phyloP scores from a whole-genome alignment of 2,888 invertebrate genomes.

The Caenorhabditis becei region DNA sequence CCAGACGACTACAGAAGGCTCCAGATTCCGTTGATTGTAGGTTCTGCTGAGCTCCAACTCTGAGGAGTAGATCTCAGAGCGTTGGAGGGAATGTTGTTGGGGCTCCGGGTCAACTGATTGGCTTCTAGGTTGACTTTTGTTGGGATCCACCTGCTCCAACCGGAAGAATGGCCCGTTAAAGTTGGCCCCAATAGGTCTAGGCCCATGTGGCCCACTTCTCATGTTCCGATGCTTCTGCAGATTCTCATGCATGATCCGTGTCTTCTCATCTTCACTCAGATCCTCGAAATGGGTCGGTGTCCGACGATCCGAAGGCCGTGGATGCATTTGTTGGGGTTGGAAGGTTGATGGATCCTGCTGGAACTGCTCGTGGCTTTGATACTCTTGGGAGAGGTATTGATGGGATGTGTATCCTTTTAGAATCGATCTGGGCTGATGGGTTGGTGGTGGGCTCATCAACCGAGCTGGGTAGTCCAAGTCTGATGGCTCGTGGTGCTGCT shows the following conservation, averaged over 20 bases:
- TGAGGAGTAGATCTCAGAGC: constrained; percentile 66
- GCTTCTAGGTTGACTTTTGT: constrained; percentile 40
- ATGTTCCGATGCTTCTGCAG: constrained; percentile 73
- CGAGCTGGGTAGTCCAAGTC: constrained; percentile 74
- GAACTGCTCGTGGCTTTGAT: constrained; percentile 8
- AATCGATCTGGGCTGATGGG: constrained; percentile 68
- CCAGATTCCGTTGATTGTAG: constrained; percentile 47
- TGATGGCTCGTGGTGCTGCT: neutral
- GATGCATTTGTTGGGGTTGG: constrained; percentile 65
- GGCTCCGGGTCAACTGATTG: constrained; percentile 62
- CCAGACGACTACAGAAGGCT: constrained; percentile 79
- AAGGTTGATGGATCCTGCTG: constrained; percentile 15
- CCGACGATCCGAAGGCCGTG: constrained; percentile 57
- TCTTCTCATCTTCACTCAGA: constrained; percentile 73
- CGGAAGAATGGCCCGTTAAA: constrained; percentile 81
- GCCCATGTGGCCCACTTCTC: constrained; percentile 59
- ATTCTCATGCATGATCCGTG: constrained; percentile 78
- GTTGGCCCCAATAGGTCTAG: constrained; percentile 62
- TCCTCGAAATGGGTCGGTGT: constrained; percentile 72
- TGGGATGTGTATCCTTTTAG: constrained; percentile 60
- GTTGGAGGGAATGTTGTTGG: constrained; percentile 34
- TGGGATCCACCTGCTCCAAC: constrained; percentile 76
- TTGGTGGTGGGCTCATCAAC: constrained; percentile 77
- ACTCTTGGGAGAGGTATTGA: constrained; percentile 51
- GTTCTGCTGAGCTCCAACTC: constrained; percentile 70